Base-by-base conservation (phyloP, 2,888 invertebrate species). In the Drosophila fungiperda region DNA sequence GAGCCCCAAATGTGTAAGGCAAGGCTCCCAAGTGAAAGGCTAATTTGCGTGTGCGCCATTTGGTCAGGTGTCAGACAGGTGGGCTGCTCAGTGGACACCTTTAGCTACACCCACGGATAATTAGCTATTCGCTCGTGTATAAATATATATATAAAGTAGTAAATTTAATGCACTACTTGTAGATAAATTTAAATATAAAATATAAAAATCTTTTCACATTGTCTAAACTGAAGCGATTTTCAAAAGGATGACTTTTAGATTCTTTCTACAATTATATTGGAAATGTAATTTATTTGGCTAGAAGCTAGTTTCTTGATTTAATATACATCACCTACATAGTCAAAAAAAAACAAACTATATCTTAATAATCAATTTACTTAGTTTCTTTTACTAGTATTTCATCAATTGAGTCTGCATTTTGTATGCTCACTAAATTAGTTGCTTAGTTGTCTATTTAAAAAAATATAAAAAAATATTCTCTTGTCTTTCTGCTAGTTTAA, bases 41-140 rank as follows among this genome's bases (percentile, higher is more conserved):
- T 72, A 78, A 78, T 79, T 78, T 78, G 68, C 64, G 79, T 78
- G 71, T 62, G 79, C 23, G 65, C 68, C 71, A 71, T 50, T 78
- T 50, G 71, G 66, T 69, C 74, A 78, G 77, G 74, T 78, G 78
- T 67, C 69, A 50, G 23, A 29, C 15, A 32, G 35, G 45, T 52
- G 23, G 20, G 36, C 12, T n/a, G 23, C 45, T 42, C 17, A 17
- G 38, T 52, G 59, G 20, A 36, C 59, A 62, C 62, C 45, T 50
- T 76, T 49, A 32, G 52, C 45, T 32, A 72, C 53, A 26, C 29
- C 50, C 38, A 20, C 55, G 42, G 33, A 48, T 35, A 11, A 23
- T 33, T 38, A 20, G 23, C 33, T 4, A 4, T 1, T 9, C 36
- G 5, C 12, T 35, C 35, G 17, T 7, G 48, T 48, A 12, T 23